Conservation (phyloP, 1,140 invertebrate species). For the Aphaenogaster rudis region DNA sequence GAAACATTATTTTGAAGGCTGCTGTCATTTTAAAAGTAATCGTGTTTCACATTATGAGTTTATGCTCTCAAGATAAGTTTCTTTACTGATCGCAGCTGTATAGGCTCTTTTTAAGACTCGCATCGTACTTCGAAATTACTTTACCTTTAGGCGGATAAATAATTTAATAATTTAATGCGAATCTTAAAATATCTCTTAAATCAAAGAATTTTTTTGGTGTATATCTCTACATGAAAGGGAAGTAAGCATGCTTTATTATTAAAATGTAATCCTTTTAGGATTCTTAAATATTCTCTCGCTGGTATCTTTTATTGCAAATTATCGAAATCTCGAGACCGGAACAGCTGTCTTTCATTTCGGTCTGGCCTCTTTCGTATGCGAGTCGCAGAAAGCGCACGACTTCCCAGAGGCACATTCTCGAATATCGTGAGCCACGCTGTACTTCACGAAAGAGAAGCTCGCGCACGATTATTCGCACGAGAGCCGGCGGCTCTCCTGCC, state of each 20-base stretch:
- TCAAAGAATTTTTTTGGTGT: background rate
- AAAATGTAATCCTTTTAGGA: background rate
- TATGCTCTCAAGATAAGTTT: background rate
- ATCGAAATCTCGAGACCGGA: background rate
- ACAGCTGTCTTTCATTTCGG: conserved; percentile 26
- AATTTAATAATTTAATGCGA: background rate
- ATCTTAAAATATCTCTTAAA: background rate
- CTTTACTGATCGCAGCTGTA: background rate
- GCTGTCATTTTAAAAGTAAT: background rate
- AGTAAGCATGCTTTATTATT: background rate
- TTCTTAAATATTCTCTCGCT: background rate
- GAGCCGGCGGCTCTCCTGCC: conserved; percentile 14
- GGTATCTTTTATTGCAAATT: background rate
- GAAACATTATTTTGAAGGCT: background rate
- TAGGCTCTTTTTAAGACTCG: background rate
- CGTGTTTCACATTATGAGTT: background rate
- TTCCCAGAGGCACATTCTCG: conserved; percentile 18
- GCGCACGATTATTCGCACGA: conserved; percentile 62
- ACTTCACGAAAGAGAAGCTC: conserved; percentile 44
- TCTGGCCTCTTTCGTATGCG: background rate
- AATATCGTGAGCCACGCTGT: conserved; percentile 48
- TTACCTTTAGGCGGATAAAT: background rate
- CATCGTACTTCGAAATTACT: background rate
- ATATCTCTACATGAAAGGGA: background rate
- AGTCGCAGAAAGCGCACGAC: conserved; percentile 20